phyloP scores from a whole-genome alignment of 2,888 invertebrate genomes.

The Halocaridina rubra region DNA sequence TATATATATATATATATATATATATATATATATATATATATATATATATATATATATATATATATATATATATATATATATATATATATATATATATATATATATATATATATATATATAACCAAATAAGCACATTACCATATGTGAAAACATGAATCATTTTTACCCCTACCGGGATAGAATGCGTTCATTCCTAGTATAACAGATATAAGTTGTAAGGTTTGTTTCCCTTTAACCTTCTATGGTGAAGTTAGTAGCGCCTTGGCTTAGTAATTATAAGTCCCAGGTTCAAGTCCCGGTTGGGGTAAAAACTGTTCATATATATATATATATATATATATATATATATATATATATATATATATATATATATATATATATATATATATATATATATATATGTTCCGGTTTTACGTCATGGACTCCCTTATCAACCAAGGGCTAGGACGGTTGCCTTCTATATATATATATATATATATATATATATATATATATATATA shows the following conservation, averaged over 20 bases:
- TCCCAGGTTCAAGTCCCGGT: too few relatives aligned
- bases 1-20: neutral
- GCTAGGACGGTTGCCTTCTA: too few relatives aligned
- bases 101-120: neutral
- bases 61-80: constrained; percentile 12
- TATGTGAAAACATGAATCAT: neutral
- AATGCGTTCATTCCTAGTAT: neutral
- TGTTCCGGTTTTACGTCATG: too few relatives aligned
- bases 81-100: constrained; percentile 9
- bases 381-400: neutral
- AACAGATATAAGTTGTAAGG: too few relatives aligned
- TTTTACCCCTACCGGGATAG: neutral
- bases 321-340: neutral
- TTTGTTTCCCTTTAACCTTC: too few relatives aligned
- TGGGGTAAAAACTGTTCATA: neutral
- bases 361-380: constrained; percentile 6
- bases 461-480: neutral
- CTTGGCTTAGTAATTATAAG: neutral
- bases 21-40: constrained; percentile 3
- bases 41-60: constrained; percentile 6
- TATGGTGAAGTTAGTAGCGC: neutral
- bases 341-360: neutral
- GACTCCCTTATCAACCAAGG: too few relatives aligned
- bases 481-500: neutral
- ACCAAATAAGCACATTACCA: neutral